Evolutionary conservation across 2,113 vertebrate genomes (phyloP).

Genomic region (Diadophis punctatus): DNA sequence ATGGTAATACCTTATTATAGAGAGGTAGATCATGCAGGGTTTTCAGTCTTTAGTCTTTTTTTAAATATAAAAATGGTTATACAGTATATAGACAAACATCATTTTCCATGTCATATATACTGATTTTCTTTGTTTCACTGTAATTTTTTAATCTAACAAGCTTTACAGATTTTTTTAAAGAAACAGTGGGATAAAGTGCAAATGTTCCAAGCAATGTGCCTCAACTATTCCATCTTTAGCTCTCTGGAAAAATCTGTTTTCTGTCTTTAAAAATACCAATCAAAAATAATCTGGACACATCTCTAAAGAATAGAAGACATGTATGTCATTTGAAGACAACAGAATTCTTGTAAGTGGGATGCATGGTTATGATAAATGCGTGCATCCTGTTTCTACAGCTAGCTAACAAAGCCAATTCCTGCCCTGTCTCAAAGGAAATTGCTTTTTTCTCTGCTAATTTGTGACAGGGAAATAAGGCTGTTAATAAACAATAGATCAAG

Average conservation of each 20-base stretch:
- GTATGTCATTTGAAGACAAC: not conserved
- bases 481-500: not conserved
- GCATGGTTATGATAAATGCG: not conserved
- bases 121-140: not conserved
- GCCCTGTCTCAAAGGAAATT: not conserved
- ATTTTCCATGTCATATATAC: not conserved
- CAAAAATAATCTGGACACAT: not conserved
- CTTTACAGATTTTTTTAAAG: not conserved
- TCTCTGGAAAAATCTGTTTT: not conserved
- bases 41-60: not conserved
- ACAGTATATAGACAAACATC: not conserved
- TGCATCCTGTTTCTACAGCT: not conserved
- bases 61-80: not conserved
- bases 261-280: not conserved
- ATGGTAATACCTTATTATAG: not conserved
- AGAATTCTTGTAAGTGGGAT: not conserved
- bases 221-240: not conserved
- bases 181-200: not conserved
- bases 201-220: not conserved
- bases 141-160: not conserved
- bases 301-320: not conserved
- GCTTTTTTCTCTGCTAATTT: not conserved
- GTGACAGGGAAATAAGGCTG: constrained; percentile 10
- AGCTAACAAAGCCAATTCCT: not conserved
- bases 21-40: not conserved